Evolutionary conservation across 23 tunicate species (phyloP), one percentile per base, ranked within the genome.

Genomic region (Halocynthia roretzi): DNA sequence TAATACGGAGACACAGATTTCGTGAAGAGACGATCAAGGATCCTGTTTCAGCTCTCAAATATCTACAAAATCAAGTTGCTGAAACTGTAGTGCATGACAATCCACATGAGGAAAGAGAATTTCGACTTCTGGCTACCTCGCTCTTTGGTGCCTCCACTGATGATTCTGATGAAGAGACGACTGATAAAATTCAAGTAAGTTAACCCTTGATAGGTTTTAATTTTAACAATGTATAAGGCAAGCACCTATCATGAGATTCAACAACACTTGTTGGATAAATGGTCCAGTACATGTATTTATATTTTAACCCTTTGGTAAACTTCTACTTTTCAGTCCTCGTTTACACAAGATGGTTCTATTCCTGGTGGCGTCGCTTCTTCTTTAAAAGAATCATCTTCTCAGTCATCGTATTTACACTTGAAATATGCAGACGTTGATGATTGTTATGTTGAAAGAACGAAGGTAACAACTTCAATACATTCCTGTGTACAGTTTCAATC

Each of bases 121-220:
- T 81, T 61, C 82, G 87, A 6, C 67, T 51, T 49, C 85, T 90
- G 1, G 80, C 96, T n/a, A 52, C 82, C 56, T 62, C 81, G 48
- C 65, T 90, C 23, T 90, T 90, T 62, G 96, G 89, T 5, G 17
- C 54, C 8, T 62, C 19, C 21, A 17, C 78, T 10, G 96, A 90
- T 71, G 81, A 72, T 8, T 74, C 78, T 14, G 78, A 74, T 54
- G 62, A 74, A 17, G 78, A 74, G 8, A 8, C 78, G 8, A 52
- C 78, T 49, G 23, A 17, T 53, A 31, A 31, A 31, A 31, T 31
- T 31, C 44, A 31, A 31, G 44, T 31, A 31, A 2, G 44, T 31
- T n/a, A n/a, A n/a, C n/a, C n/a, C n/a, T n/a, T n/a, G n/a, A n/a
- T n/a, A n/a, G n/a, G n/a, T n/a, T n/a, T n/a, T n/a, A n/a, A n/a